These are phyloP conservation scores for Asobara japonica DNA, from an alignment of 1,140 invertebrate species.

Conservation along the genomic window DNA sequence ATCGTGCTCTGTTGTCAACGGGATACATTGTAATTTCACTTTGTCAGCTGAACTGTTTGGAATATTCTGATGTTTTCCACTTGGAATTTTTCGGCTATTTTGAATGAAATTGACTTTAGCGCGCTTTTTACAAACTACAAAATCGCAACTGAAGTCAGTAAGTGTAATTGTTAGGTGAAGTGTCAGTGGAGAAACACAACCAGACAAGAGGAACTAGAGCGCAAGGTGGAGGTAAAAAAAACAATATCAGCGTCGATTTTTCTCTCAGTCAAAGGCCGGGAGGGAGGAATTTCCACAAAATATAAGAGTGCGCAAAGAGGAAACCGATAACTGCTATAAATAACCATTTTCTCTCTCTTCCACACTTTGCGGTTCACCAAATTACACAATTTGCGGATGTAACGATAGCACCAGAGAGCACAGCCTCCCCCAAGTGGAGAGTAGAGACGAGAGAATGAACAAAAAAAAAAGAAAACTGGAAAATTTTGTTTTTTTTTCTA, in stretches of 20 bases:
- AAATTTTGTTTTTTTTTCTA: background rate
- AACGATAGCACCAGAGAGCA: constrained; percentile 44
- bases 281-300: background rate
- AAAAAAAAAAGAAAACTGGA: background rate
- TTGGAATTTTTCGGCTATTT: no score
- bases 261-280: background rate
- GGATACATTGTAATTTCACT: no score
- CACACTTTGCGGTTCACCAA: constrained; percentile 37
- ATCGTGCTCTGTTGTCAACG: no score
- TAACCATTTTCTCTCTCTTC: constrained; percentile 32
- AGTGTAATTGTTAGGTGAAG: no score
- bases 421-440: constrained; percentile 27
- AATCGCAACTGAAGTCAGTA: no score
- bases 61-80: no score
- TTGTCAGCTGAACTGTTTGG: no score
- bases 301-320: constrained; percentile 8
- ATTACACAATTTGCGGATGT: constrained; percentile 52
- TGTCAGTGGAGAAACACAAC: no score
- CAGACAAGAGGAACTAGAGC: no score
- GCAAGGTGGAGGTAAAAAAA: background rate
- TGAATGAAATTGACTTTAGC: no score
- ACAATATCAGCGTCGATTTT: constrained; percentile 5
- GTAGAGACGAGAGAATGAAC: constrained; percentile 18
- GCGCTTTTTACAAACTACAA: no score
- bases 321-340: constrained; percentile 54